Base-by-base conservation (phyloP, 2,797 vertebrate species). In the Esox lucius region DNA sequence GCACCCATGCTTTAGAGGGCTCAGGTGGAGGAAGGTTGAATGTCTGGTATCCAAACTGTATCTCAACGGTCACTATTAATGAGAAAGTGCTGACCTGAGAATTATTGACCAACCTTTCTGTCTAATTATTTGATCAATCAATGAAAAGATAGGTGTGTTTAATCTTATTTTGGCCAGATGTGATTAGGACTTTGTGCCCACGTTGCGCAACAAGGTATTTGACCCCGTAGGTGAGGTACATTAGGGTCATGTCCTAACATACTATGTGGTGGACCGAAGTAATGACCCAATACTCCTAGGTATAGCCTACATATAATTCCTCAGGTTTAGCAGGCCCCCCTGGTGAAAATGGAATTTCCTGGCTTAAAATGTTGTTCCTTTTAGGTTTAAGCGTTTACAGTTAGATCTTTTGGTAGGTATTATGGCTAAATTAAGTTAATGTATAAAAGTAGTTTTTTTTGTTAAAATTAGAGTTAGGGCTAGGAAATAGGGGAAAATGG, bases 151-250 rank as follows among this genome's bases (percentile, higher is more conserved):
- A 53, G 35, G 22, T 61, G 28, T 35, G 49, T 19, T 3, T 42
- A 8, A 19, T 67, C 46, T 76, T 73, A 33, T 46, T 70, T n/a
- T 68, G 64, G 11, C 16, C 33, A 72, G 11, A 13, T 76, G 84
- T 72, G 83, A 88, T 33, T 31, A 3, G 81, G 83, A 79, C 66
- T 42, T 3, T 62, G 39, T 4, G 73, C 81, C 85, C 81, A 76
- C 33, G 66, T 78, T 80, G 53, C 42, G 78, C 62, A 61, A 24
- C 7, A 11, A 68, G 70, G 76, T 61, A 82, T 83, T 73, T 0
- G 6, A 75, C 61, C 72, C 61, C 28, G 75, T 1, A 2, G 67
- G 68, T 35, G 64, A 48, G 39, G 56, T 31, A 65, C 64, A 76
- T 17, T 0, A 39, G 22, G 8, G 56, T 88, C 74, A 8, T 62